Conservation (phyloP, 2,113 vertebrate species). For the Silurus glanis region DNA sequence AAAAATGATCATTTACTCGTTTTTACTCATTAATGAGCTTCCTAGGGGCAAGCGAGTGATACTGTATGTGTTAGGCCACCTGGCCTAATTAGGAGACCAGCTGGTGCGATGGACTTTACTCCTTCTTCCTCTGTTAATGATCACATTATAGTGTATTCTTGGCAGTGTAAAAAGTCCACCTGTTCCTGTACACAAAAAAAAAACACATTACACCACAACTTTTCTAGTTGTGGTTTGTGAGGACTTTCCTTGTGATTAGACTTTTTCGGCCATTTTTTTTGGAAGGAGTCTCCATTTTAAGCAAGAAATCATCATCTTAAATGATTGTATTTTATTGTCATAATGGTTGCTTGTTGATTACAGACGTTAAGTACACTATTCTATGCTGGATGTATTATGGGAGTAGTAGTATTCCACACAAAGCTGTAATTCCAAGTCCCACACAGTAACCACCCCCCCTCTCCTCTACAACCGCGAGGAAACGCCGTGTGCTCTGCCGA, state of each 20-base stretch:
- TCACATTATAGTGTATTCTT: background rate
- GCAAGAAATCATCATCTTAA: background rate
- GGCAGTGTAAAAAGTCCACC: background rate
- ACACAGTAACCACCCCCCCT: background rate
- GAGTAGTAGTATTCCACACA: background rate
- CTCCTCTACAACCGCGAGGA: background rate
- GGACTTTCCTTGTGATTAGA: background rate
- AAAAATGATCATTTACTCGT: background rate
- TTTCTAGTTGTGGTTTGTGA: background rate
- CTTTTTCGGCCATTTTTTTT: background rate
- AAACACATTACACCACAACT: background rate
- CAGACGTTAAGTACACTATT: background rate
- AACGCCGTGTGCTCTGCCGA: background rate
- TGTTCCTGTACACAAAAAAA: background rate
- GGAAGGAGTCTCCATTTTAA: background rate
- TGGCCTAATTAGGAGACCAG: conserved; percentile 26
- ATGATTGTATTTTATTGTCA: background rate
- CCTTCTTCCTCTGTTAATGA: background rate
- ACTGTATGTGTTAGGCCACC: conserved; percentile 21
- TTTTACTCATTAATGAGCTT: conserved; percentile 13
- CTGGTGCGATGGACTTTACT: conserved; percentile 4
- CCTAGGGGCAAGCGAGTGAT: conserved; percentile 12
- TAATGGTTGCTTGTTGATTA: background rate
- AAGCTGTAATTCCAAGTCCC: background rate
- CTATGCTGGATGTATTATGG: background rate